Base-by-base conservation (phyloP, 2,797 vertebrate species). In the Arrhamphus sclerolepis region DNA sequence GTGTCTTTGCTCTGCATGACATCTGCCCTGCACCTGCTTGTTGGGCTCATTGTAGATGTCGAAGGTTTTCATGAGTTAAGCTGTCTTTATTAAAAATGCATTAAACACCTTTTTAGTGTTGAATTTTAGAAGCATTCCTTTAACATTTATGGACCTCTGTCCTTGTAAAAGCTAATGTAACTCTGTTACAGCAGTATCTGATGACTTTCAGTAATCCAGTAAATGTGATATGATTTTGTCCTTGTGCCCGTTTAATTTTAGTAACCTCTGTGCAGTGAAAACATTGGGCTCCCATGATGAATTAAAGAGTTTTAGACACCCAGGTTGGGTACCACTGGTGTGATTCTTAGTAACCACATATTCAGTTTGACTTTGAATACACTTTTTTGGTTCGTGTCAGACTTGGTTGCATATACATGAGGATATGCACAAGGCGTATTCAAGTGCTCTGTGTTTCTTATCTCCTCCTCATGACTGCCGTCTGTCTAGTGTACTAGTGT, bases 361-460 rank as follows among this genome's bases (percentile, higher is more conserved):
- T 87, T 66, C 77, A 41, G 75, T 89, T 83, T 89, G 80, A 89
- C 87, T 89, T 88, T 88, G 87, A 92, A 89, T 91, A 90, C 89
- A 71, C 74, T 71, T 63, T n/a, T 62, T 73, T 53, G 38, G 49
- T 70, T 83, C 51, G 65, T 48, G 70, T 81, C 81, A 72, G 73
- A 66, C 74, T 70, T 31, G 46, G 70, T 82, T 88, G 81, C 87
- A 87, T 87, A 87, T 87, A 82, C 72, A 17, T 9, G 5, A 41
- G 42, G 56, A 76, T 70, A 88, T 91, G 87, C 80, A 72, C 81
- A 60, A 19, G 46, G n/a, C 70, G 55, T 76, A 58, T 65, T 80
- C 56, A 11, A 67, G 65, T 69, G 34, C 71, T 64, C 63, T 69
- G 78, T 54, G 22, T 84, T 64, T 61, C 21, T 61, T 62, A 55